Base-by-base conservation (phyloP, 1,140 invertebrate genomes). In the Tetragonula clypearis region DNA sequence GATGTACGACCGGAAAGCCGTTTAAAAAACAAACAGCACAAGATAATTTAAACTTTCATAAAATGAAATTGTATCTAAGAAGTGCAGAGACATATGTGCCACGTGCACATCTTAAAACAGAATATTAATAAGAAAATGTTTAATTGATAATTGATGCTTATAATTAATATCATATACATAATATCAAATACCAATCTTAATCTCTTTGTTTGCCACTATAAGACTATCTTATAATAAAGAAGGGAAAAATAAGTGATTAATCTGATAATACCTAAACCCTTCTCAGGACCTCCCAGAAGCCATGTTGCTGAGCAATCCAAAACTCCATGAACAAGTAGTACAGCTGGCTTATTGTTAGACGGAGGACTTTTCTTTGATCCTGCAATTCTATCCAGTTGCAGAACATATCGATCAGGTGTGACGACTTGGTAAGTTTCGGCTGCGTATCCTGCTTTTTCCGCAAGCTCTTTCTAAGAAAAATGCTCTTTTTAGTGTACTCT, bases 251-350 rank as follows among this genome's bases (percentile, higher is more conserved):
- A 41, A 41, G 12, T 23, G 21, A 23, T 41, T 35, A 30, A 71
- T 60, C 69, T 75, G 56, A 55, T 89, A 86, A 93, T 94, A 96
- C 96, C 97, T 69, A 97, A 92, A 74, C 96, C 95, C 88, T 96
- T 96, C 30, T 95, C 93, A 0, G 97, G 96, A 0, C 96, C 96
- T 85, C 96, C 96, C 8, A 97, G 91, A 5, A 98, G 95, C 96
- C 96, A 98, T 90, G 97, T 96, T 3, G 96, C 95, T 0, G 97
- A 97, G 35, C 96, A 96, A 2, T 95, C 96, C 2, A 97, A 86
- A n/a, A 98, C 90, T 3, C 97, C 98, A 91, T 98, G 98, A 94
- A 97, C 96, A 0, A 98, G 90, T 21, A 97, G 96, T 12, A 96
- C 96, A 15, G 96, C 95, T 6, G 95, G 95, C 82, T 95, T 96